Conservation (phyloP, 2,797 vertebrate species). For the Sebastes cheni region DNA sequence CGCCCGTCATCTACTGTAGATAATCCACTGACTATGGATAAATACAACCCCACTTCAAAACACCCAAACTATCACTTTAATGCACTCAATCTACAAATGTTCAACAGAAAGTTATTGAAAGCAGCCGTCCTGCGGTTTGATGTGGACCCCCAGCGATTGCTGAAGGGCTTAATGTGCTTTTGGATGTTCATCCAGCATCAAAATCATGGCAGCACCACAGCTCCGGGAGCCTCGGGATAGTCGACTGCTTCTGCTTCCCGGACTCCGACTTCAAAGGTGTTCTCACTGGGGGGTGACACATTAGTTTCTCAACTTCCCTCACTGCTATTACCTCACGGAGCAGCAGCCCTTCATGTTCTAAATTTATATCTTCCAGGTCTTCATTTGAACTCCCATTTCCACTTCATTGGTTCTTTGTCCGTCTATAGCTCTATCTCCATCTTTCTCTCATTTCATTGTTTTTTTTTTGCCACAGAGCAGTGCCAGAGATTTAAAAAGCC, state of each 20-base stretch:
- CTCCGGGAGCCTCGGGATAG: background rate
- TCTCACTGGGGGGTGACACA: constrained; percentile 22
- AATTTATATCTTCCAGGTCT: background rate
- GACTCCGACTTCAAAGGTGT: constrained; percentile 66
- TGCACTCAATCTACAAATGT: background rate
- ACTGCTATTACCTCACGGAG: constrained; percentile 14
- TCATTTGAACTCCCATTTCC: background rate
- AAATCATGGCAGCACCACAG: constrained; percentile 15
- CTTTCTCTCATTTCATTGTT: background rate
- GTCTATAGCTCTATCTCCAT: background rate
- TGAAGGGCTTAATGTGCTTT: constrained; percentile 14
- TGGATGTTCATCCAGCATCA: constrained; percentile 26
- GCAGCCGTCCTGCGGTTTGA: background rate
- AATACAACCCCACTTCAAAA: background rate
- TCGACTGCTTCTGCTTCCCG: constrained; percentile 11
- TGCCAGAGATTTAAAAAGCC: background rate
- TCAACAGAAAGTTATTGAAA: background rate
- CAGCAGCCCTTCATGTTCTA: constrained; percentile 3
- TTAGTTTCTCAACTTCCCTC: constrained; percentile 6
- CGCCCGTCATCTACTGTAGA: background rate
- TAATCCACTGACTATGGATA: background rate
- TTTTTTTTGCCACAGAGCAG: background rate
- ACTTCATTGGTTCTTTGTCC: background rate
- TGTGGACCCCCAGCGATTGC: background rate
- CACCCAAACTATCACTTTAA: background rate